A percentile compares a stretch with the other conserved stretches of the same genome.
Evolutionary conservation across 2,797 vertebrate genomes (phyloP).

Genomic region (Catamblyrhynchus diadema): DNA sequence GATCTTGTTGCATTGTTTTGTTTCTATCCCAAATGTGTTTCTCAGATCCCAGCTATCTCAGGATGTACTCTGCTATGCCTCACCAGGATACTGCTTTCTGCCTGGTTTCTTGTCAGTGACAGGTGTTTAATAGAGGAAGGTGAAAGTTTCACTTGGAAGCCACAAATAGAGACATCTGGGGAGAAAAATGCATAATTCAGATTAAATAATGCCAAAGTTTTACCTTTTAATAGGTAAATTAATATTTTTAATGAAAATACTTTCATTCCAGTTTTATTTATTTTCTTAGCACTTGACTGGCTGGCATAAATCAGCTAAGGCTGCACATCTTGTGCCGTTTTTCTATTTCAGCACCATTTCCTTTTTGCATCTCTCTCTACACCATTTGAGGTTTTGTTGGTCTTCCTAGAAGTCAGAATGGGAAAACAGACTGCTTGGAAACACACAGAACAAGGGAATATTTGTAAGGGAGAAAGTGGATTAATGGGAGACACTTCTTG

Average conservation of each 20-base stretch:
- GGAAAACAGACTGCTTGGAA: conserved; percentile 1
- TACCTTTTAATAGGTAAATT: background rate
- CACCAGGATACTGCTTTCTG: background rate
- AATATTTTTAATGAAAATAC: background rate
- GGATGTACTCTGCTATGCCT: background rate
- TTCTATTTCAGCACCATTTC: background rate
- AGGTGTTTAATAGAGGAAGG: background rate
- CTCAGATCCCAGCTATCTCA: background rate
- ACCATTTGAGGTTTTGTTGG: background rate
- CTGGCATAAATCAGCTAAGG: background rate
- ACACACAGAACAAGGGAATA: background rate
- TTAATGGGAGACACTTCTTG: background rate
- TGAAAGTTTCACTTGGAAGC: background rate
- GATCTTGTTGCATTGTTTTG: background rate
- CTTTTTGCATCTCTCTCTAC: background rate
- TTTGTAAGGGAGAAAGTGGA: background rate
- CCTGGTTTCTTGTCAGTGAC: background rate
- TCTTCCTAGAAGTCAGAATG: conserved; percentile 35
- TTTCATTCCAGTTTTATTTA: background rate
- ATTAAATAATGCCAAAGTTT: background rate
- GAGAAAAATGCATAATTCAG: background rate
- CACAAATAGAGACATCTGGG: background rate
- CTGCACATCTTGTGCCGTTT: background rate
- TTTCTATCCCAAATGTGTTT: background rate
- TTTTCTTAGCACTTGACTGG: background rate